A percentile compares a stretch with the other conserved stretches of the same genome.
phyloP scores from a whole-genome alignment of 2,888 invertebrate genomes.

The Drosophila borborema region DNA sequence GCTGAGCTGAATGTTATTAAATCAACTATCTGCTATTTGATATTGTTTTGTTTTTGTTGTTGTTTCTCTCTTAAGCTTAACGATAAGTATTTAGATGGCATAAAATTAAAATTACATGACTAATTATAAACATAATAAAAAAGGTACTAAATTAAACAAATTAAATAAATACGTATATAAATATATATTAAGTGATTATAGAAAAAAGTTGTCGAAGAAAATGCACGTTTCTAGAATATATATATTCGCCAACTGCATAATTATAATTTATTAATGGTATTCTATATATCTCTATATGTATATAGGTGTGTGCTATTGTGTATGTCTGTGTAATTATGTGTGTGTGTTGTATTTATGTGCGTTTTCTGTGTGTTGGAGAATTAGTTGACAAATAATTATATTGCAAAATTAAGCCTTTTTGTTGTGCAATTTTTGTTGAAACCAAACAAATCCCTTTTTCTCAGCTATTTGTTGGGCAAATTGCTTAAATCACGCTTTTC shows the following conservation, averaged over 20 bases:
- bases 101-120: conserved; percentile 41
- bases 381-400: conserved; percentile 60
- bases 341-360: conserved; percentile 16
- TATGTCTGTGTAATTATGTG: background rate
- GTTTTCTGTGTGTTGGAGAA: conserved; percentile 34
- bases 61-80: conserved; percentile 30
- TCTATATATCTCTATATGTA: conserved; percentile 14
- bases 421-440: conserved; percentile 16
- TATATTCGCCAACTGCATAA: conserved; percentile 35
- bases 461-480: conserved; percentile 13
- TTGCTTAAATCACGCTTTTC: conserved; percentile 39
- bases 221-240: conserved; percentile 29
- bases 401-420: conserved; percentile 72
- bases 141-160: conserved; percentile 23
- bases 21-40: conserved; percentile 9
- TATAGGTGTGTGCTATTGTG: background rate
- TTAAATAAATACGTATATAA: conserved; percentile 49
- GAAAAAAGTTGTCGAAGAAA: conserved; percentile 5
- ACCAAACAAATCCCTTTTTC: conserved; percentile 21
- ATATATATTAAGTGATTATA: conserved; percentile 12
- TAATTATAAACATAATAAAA: conserved; percentile 44
- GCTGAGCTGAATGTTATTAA: conserved; percentile 13
- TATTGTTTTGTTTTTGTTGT: background rate
- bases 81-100: conserved; percentile 26
- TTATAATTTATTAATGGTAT: conserved; percentile 26